Conservation (phyloP, 2,113 vertebrate genomes). For the Lontra canadensis region DNA sequence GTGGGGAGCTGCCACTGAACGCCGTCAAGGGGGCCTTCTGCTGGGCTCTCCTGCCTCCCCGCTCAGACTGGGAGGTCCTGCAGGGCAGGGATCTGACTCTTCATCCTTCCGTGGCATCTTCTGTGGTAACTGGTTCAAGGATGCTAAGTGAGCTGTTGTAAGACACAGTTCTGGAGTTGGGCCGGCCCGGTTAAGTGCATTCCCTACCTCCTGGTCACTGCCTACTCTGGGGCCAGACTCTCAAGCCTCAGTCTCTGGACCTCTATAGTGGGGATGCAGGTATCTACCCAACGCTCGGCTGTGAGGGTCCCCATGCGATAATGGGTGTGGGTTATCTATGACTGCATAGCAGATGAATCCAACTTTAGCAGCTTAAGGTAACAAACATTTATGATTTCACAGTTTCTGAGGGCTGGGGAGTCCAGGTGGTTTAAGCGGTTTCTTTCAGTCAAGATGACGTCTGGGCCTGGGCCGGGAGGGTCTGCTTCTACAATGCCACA, state of each 20-base stretch:
- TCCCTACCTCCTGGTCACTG: background rate
- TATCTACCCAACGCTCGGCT: background rate
- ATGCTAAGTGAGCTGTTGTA: too few relatives aligned
- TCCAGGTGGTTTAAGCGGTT: accelerated
- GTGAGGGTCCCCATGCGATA: accelerated
- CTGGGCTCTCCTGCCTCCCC: background rate
- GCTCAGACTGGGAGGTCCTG: background rate
- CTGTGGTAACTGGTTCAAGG: accelerated
- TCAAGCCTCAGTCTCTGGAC: background rate
- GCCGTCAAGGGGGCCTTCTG: background rate
- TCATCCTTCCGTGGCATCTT: background rate
- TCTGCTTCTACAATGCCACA: accelerated
- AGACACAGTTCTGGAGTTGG: background rate
- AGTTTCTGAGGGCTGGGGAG: too few relatives aligned
- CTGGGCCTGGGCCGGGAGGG: background rate
- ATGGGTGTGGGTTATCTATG: background rate
- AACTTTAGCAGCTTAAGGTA: background rate
- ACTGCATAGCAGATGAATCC: background rate
- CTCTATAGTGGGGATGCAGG: background rate
- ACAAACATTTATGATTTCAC: background rate
- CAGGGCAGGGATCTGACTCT: too few relatives aligned
- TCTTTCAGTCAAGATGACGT: background rate
- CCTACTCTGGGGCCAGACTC: background rate
- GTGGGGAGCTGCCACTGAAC: accelerated
- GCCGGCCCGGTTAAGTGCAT: background rate